Conservation (phyloP, 2,113 vertebrate genomes). For the Buteo buteo region DNA sequence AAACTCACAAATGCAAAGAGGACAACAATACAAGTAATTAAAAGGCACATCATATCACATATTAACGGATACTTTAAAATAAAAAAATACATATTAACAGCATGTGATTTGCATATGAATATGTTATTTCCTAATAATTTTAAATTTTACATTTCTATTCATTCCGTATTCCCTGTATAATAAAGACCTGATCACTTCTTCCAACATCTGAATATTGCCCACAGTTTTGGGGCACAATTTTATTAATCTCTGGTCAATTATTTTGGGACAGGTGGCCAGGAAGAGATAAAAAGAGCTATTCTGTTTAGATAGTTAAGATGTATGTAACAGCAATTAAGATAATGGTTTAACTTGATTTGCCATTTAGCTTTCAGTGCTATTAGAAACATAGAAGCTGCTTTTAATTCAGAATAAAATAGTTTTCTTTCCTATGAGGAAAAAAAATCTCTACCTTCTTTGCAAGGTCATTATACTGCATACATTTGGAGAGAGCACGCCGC, state of each 20-base stretch:
- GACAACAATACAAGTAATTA: neutral
- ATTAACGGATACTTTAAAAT: neutral
- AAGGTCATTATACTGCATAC: neutral
- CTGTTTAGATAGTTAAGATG: neutral
- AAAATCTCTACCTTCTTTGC: neutral
- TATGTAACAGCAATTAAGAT: neutral
- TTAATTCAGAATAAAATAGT: neutral
- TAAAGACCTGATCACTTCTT: neutral
- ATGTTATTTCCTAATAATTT: neutral
- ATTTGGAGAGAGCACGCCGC: neutral
- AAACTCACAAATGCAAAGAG: neutral
- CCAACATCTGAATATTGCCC: neutral
- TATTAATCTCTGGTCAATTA: neutral
- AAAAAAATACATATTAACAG: neutral
- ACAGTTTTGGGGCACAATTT: neutral
- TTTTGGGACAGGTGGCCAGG: neutral
- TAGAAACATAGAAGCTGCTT: neutral
- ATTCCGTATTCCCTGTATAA: neutral
- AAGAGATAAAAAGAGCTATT: neutral
- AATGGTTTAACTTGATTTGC: neutral
- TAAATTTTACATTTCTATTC: neutral
- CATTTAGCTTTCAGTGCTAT: neutral
- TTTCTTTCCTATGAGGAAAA: neutral
- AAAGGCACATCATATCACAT: neutral
- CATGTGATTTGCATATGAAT: neutral